Base-by-base conservation (phyloP, 92 coral and sea anemone species). In the Porites cylindrica region DNA sequence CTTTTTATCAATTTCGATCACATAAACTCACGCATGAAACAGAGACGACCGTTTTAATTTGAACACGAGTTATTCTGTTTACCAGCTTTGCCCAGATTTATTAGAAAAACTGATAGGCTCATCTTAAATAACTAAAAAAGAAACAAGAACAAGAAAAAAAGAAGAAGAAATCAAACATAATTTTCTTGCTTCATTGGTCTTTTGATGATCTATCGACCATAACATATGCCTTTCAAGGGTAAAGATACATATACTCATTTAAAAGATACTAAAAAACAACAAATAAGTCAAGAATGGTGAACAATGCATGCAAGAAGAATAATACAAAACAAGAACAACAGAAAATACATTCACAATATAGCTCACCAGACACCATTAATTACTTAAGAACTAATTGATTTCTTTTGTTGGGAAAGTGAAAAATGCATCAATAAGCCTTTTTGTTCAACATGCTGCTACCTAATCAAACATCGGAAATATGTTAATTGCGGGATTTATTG, bases 401-500 rank as follows among this genome's bases (percentile, higher is more conserved):
- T 47, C 73, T 83, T 83, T 83, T 83, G 81, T 83, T 73, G 2
- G 24, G 66, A 18, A 9, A 23, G 18, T 83, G 24, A 47, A 23
- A 63, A 51, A 10, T 38, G 47, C 23, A 11, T 51, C 21, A 82
- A 59, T 61, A 51, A 67, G 17, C 8, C 47, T 81, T 62, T 47
- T 83, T 83, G 79, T 72, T 62, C 18, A 24, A 51, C 73, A 12
- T 20, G 61, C 19, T 23, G 51, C 24, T 71, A 72, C 47, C 70
- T 38, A 59, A 66, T 12, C 80, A 67, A 61, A 64, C 70, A 73
- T 74, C 72, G 32, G 10, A 73, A 7, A 1, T 62, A 83, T 83
- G 87, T 51, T 73, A 83, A 83, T 83, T 62, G 64, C 32, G 72
- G 73, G 87, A 83, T 73, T 73, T 83, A 56, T 64, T 72, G 24